A percentile compares a stretch with the other conserved stretches of the same genome.
phyloP scores from a whole-genome alignment of 2,113 vertebrate species.

The Lates calcarifer region DNA sequence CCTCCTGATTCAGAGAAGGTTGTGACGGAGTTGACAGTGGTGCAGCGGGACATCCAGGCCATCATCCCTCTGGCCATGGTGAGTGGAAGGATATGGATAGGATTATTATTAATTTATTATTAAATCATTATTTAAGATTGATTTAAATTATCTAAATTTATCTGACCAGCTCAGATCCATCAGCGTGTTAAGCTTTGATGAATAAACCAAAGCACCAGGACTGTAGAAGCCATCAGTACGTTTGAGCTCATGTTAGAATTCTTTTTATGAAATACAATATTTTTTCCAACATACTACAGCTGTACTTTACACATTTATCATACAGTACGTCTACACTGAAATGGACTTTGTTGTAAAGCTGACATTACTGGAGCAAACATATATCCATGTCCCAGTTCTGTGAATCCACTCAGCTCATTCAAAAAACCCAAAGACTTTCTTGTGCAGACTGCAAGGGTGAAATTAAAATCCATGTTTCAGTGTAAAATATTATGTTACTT shows the following conservation, averaged over 20 bases:
- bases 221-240: too few relatives aligned
- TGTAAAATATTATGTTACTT: background rate
- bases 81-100: conserved; percentile 62
- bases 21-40: conserved; percentile 95
- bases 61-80: conserved; percentile 98
- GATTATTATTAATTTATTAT: background rate
- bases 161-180: too few relatives aligned
- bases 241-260: too few relatives aligned
- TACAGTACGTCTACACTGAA: background rate
- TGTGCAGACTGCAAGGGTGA: background rate
- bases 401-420: too few relatives aligned
- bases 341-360: background rate
- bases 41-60: conserved; percentile 96
- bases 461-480: background rate
- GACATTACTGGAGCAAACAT: background rate
- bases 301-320: background rate
- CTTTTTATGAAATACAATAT: too few relatives aligned
- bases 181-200: too few relatives aligned
- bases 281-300: background rate
- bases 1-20: conserved; percentile 92
- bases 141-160: too few relatives aligned
- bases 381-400: too few relatives aligned
- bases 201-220: too few relatives aligned
- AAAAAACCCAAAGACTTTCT: too few relatives aligned
- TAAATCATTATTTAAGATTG: too few relatives aligned